These are phyloP conservation scores for Balearica regulorum DNA, from an alignment of 2,797 vertebrate species.

Conservation along the genomic window DNA sequence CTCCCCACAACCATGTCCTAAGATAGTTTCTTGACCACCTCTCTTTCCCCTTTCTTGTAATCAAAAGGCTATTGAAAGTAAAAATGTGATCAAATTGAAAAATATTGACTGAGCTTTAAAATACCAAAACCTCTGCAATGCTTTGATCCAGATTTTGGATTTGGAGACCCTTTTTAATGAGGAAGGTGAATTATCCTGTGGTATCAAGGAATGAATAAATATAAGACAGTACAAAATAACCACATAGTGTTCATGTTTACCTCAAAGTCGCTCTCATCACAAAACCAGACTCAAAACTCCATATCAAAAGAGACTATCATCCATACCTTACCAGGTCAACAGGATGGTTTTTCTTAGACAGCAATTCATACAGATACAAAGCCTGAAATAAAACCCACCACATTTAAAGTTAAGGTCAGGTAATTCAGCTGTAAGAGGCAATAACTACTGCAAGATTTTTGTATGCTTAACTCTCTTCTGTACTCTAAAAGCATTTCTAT, in stretches of 20 bases:
- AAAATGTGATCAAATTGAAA: background rate
- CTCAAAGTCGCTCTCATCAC: background rate
- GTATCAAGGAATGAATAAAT: background rate
- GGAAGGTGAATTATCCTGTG: background rate
- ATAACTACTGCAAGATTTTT: background rate
- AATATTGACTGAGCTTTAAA: background rate
- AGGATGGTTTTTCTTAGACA: constrained; percentile 46
- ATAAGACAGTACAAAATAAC: background rate
- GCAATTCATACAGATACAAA: constrained; percentile 74
- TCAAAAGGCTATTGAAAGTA: background rate
- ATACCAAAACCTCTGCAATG: background rate
- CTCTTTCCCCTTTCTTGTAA: background rate
- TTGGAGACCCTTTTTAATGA: background rate
- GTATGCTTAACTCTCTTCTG: background rate
- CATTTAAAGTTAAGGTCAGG: background rate
- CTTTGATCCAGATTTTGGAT: background rate
- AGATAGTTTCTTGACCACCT: background rate
- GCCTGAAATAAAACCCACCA: constrained; percentile 69
- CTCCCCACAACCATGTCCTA: background rate
- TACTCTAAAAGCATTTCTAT: background rate
- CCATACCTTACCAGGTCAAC: constrained; percentile 77
- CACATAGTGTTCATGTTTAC: background rate
- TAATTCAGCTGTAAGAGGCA: background rate
- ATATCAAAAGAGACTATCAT: background rate
- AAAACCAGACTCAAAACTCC: background rate